Base-by-base conservation (phyloP, 2,113 vertebrate genomes). In the Desmodus rotundus region DNA sequence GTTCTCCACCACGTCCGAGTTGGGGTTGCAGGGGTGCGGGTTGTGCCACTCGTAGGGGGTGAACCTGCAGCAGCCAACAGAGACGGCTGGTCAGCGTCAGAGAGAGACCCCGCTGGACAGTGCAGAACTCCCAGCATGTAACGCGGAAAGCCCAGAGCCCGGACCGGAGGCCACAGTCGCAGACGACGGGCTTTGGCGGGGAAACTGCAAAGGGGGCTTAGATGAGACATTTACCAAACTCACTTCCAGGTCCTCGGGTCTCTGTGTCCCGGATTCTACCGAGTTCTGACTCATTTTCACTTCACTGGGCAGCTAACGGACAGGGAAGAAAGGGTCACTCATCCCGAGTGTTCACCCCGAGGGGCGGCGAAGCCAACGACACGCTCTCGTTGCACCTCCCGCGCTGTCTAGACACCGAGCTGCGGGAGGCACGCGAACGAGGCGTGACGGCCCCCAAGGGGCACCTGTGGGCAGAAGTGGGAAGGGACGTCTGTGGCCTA, bases 1-100 rank as follows among this genome's bases (percentile, higher is more conserved):
- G 99, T 99, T 99, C 99, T 99, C 99, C 97, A 99, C 99, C 98
- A 99, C 99, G 65, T 99, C 99, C 80, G 99, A 99, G 98, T 99
- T 99, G 72, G 99, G 99, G 98, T 99, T 99, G 98, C 99, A 99
- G 63, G 99, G 99, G 98, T 99, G 99, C 97, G 99, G 99, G 96
- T 99, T 99, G 99, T 99, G 99, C 99, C 99, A 99, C 97, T 99
- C 99, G 95, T 99, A 99, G 50, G 99, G 99, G 97, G 99, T 99
- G 97, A 99, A 99, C 99, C 99, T 99, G 98, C 94, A 97, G 84
- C 95, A 96, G 97, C 98, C 98, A 98, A 99, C 96, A 98, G 98
- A 98, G 98, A 99, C 92, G 98, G 93, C 96, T 95, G 73, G 97
- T 98, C 97, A 99, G 98, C 96, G 98, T 98, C 95, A 95, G 96